Evolutionary conservation across 2,888 invertebrate genomes (phyloP), one percentile per base, ranked within the genome.

Genomic region (Chloroclysta siterata): DNA sequence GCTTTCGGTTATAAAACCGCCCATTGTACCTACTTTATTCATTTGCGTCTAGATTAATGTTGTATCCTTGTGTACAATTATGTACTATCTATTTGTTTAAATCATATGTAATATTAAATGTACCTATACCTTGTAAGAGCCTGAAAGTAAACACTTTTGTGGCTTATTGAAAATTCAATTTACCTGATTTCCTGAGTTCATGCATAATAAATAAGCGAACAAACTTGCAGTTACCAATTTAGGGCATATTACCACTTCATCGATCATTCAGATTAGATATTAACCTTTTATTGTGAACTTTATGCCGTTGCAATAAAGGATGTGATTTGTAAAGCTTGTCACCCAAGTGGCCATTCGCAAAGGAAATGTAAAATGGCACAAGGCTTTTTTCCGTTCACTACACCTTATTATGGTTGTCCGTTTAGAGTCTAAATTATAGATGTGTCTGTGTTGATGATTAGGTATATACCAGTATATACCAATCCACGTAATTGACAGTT

Each of bases 351-450:
- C 60, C 63, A 67, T 64, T 69, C 63, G 54, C 56, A 65, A 62
- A 74, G 77, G 74, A 76, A 73, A 78, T 73, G 55, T 72, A 73
- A 72, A 66, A 62, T 66, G 63, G 75, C 62, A 64, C 81, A 80
- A 80, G 81, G 82, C 33, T 71, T 68, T 46, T 73, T 78, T 78
- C 78, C 80, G 73, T 70, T 78, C 77, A 71, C 73, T 70, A 63
- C 65, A 47, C 68, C 71, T 50, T 68, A 66, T 64, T 68, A 63
- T 65, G 64, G 46, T 55, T 62, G 66, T 56, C 60, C 60, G 55
- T 60, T 53, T 42, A 46, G 50, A 52, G 17, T 33, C 33, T 62
- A 44, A 39, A 48, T 53, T 42, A 41, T 62, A 46, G 29, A 50
- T 50, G 48, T 42, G 7, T 47, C n/a, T 59, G 54, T 53, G n/a